Conservation (phyloP, 2,113 vertebrate genomes). For the Platanista minor region DNA sequence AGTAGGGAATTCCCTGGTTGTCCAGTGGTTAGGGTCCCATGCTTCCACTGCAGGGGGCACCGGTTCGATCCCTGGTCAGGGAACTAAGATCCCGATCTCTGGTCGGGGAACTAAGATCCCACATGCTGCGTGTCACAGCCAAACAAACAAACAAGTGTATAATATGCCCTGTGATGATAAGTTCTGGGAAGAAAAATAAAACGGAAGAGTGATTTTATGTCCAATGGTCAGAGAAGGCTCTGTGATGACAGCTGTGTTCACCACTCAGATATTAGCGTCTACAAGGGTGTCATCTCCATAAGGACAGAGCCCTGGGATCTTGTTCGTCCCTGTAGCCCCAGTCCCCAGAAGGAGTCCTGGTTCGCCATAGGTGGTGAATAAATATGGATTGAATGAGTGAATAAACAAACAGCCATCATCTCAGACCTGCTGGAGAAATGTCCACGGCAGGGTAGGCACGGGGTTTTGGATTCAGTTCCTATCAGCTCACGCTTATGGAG, state of each 20-base stretch:
- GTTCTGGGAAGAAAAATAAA: background rate
- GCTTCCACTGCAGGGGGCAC: background rate
- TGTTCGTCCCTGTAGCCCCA: background rate
- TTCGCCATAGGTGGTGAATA: background rate
- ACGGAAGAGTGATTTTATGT: background rate
- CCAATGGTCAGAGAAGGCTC: background rate
- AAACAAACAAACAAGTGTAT: background rate
- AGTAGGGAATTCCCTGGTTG: background rate
- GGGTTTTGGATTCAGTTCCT: background rate
- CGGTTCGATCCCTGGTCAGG: background rate
- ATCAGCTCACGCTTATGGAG: background rate
- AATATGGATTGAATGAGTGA: background rate
- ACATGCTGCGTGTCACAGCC: background rate
- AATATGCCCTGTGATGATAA: background rate
- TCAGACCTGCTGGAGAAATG: background rate
- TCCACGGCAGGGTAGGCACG: background rate
- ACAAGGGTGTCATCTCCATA: background rate
- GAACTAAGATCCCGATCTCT: too few relatives aligned
- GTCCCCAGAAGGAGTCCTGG: background rate
- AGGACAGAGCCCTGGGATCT: background rate
- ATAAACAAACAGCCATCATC: background rate
- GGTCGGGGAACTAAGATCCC: background rate
- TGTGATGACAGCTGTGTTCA: background rate
- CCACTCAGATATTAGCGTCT: background rate
- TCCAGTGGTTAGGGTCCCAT: background rate